Evolutionary conservation across 2,888 invertebrate species (phyloP).

Genomic region (Drosophila yooni): DNA sequence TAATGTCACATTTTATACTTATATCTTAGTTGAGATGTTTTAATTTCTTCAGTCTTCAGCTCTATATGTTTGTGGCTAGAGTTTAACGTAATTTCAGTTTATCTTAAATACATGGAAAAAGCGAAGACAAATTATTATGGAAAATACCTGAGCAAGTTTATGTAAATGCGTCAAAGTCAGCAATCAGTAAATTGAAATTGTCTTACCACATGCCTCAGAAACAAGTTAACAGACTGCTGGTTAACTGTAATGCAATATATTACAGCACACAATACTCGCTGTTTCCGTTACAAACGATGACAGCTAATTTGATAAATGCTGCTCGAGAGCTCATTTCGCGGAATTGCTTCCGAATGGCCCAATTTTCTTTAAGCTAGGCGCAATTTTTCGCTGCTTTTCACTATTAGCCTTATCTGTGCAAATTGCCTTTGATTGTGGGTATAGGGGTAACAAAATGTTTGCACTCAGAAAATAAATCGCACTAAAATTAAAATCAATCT

Average conservation of each 20-base stretch:
- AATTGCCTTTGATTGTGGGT: background rate
- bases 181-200: constrained; percentile 11
- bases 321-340: constrained; percentile 11
- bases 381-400: constrained; percentile 35
- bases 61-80: background rate
- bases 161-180: background rate
- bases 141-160: background rate
- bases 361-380: constrained; percentile 31
- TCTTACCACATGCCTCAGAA: constrained; percentile 16
- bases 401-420: constrained; percentile 3
- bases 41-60: background rate
- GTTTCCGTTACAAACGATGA: constrained; percentile 29
- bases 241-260: background rate
- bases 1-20: background rate
- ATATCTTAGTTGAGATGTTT: background rate
- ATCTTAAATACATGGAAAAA: background rate
- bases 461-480: background rate
- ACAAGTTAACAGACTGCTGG: background rate
- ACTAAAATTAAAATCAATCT: background rate
- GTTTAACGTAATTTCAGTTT: background rate
- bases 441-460: background rate
- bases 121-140: background rate
- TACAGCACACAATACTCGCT: constrained; percentile 19
- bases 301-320: constrained; percentile 56
- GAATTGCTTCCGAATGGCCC: constrained; percentile 44